phyloP scores from a whole-genome alignment of 2,797 vertebrate genomes.

The Tapirus indicus region DNA sequence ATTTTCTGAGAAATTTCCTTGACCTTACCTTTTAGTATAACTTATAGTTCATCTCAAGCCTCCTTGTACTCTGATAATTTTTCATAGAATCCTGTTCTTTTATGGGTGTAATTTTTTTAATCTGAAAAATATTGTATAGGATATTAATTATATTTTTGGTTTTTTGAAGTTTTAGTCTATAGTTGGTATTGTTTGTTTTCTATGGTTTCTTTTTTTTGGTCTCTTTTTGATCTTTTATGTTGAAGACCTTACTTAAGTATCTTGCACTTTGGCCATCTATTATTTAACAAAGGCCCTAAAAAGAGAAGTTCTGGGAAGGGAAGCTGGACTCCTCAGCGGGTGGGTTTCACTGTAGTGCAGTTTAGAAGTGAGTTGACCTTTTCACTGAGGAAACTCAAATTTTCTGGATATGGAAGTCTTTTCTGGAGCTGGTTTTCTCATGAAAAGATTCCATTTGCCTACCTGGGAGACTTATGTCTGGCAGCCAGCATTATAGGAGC shows the following conservation, averaged over 20 bases:
- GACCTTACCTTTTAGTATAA: neutral
- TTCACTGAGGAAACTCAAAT: neutral
- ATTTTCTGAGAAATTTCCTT: neutral
- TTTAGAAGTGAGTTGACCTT: slow-evolving; percentile 10
- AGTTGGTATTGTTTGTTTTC: neutral
- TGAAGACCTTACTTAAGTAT: neutral
- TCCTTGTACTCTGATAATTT: neutral
- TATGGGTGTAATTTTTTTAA: neutral
- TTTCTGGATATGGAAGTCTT: neutral
- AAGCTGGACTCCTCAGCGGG: neutral
- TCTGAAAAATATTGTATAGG: neutral
- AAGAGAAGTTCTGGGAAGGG: neutral
- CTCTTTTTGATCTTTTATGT: no score
- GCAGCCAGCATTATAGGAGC: neutral
- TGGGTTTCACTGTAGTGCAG: neutral
- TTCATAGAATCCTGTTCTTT: neutral
- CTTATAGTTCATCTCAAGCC: neutral
- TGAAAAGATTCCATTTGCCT: neutral
- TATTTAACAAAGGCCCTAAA: neutral
- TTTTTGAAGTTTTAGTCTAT: neutral
- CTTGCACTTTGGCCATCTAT: neutral
- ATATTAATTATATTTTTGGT: neutral
- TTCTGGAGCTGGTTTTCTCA: neutral
- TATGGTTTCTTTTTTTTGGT: neutral
- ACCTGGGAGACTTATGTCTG: neutral